Conservation (phyloP, 2,113 vertebrate genomes). For the Pagrus major region DNA sequence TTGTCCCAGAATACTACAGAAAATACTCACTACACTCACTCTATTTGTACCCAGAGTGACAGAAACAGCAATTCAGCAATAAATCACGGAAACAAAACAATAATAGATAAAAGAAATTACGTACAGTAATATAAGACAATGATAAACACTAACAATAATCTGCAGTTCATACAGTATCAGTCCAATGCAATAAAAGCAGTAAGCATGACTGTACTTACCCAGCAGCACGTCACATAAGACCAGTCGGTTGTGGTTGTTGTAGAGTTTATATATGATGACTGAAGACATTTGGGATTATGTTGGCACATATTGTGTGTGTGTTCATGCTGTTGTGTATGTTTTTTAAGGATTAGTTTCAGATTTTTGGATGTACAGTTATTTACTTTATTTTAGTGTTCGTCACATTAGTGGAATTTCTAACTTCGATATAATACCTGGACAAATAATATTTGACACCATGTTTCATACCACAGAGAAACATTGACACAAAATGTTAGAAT, state of each 20-base stretch:
- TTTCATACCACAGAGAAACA: too few species aligned
- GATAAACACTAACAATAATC: background rate
- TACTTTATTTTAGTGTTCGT: too few species aligned
- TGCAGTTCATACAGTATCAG: background rate
- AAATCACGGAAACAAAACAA: background rate
- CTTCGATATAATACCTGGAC: too few species aligned
- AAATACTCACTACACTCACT: background rate
- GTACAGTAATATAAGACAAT: background rate
- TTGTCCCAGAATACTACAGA: background rate
- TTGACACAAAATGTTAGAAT: too few species aligned
- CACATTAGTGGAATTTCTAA: too few species aligned
- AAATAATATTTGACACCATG: too few species aligned
- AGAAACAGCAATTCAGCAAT: background rate
- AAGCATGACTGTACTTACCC: background rate
- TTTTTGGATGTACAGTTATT: too few species aligned
- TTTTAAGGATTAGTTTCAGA: background rate
- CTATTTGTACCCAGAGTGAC: background rate
- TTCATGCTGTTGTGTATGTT: background rate
- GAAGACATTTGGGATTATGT: background rate
- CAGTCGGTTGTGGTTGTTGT: background rate
- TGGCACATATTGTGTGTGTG: background rate
- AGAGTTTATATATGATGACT: background rate
- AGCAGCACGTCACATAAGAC: background rate
- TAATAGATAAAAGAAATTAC: background rate
- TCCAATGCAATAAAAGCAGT: background rate